Base-by-base conservation (phyloP, 2,888 invertebrate genomes). In the Pinctada fucata region DNA sequence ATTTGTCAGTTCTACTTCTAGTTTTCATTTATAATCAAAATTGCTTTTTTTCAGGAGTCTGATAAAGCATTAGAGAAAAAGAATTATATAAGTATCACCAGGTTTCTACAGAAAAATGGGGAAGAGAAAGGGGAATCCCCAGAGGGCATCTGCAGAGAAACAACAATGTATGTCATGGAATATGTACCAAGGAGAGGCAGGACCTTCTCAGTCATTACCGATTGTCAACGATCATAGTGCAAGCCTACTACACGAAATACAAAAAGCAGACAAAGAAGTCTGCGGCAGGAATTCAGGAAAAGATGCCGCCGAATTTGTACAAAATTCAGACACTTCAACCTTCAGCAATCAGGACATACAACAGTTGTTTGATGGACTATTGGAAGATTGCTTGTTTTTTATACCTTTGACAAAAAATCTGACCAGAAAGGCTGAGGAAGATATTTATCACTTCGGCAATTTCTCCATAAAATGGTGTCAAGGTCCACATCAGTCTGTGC, bases 111-210 rank as follows among this genome's bases (percentile, higher is more conserved):
- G 51, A 49, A 75, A 47, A 45, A 91, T 91, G 91, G 88, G 89
- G 2, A 91, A 90, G 77, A 83, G 91, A 67, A 91, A 91, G 75
- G 82, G 87, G 64, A 52, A 74, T 45, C 91, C 91, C 45, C 77
- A 82, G 51, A 83, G 84, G 72, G 86, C 83, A 45, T 81, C 85
- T 65, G 88, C 87, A 50, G 87, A 88, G 45, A 90, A 90, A 75
- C 82, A 89, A 49, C 83, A 84, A 73, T 83, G 84, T 66, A 68
- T 89, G 74, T 80, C 88, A 64, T 91, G 91, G 91, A 90, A 88
- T 78, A 89, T 91, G 90, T 63, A 81, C 8, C 91, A 91, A 45
- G 79, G 81, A 68, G 52, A 49, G 8, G 65, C 48, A 2, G 48
- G 49, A 51, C 13, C 78, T 16, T 51, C 73, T 65, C 58, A 67